Evolutionary conservation across 2,113 vertebrate species (phyloP).

Genomic region (Alligator mississippiensis): DNA sequence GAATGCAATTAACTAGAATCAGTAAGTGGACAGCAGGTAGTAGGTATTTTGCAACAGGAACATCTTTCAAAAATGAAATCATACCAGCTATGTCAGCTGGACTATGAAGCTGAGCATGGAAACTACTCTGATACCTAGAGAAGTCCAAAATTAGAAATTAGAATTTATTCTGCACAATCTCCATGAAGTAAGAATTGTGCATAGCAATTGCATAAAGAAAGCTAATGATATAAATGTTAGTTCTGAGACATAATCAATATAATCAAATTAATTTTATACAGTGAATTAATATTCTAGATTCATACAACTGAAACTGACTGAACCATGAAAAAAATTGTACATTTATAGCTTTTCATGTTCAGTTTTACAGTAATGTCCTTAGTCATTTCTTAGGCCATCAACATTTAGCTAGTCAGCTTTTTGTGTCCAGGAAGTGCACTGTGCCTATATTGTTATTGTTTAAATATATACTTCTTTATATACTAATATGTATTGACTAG

Average conservation of each 20-base stretch:
- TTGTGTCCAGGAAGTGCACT: background rate
- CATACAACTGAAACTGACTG: slow-evolving; percentile 51
- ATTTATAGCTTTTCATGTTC: slow-evolving; percentile 67
- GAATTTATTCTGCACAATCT: slow-evolving; percentile 21
- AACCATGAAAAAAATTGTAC: slow-evolving; percentile 41
- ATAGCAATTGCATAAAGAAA: slow-evolving; percentile 40
- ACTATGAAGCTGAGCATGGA: slow-evolving; percentile 19
- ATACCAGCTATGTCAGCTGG: background rate
- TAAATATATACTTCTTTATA: slow-evolving; percentile 24
- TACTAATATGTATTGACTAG: slow-evolving; percentile 48
- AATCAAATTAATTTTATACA: slow-evolving; percentile 61
- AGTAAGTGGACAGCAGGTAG: background rate
- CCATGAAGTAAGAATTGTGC: background rate
- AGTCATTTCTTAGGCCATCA: slow-evolving; percentile 46
- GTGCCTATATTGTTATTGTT: slow-evolving; percentile 53
- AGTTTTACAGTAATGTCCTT: slow-evolving; percentile 51
- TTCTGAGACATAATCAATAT: slow-evolving; percentile 61
- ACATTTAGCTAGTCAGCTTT: slow-evolving; percentile 59
- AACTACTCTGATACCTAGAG: background rate
- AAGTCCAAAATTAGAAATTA: slow-evolving; percentile 4
- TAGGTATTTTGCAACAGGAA: background rate
- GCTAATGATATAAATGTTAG: slow-evolving; percentile 59
- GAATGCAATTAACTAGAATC: background rate
- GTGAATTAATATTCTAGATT: slow-evolving; percentile 60
- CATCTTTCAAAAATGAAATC: slow-evolving; percentile 1